Evolutionary conservation across 2,888 invertebrate species (phyloP).

Genomic region (Dynastes hyllus): DNA sequence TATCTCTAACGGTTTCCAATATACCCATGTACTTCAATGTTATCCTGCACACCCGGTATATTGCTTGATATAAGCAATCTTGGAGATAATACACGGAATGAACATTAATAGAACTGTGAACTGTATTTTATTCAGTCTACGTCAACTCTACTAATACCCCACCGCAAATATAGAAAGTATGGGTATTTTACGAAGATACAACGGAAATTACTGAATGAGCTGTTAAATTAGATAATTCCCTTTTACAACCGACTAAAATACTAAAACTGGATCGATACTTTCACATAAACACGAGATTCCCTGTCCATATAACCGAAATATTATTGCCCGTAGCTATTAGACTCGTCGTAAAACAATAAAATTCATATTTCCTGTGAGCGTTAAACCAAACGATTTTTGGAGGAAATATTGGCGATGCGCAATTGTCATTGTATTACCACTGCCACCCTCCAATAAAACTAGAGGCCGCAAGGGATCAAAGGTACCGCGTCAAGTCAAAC

Average conservation of each 20-base stretch:
- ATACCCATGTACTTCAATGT: too few relatives aligned
- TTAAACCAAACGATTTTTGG: background rate
- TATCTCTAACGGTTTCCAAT: too few relatives aligned
- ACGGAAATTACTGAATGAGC: background rate
- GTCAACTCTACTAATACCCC: too few relatives aligned
- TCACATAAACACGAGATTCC: background rate
- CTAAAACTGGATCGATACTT: background rate
- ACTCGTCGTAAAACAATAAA: background rate
- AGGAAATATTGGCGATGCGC: slow-evolving; percentile 4
- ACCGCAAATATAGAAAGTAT: too few relatives aligned
- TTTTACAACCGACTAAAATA: background rate
- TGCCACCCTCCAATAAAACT: slow-evolving; percentile 3
- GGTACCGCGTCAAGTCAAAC: background rate
- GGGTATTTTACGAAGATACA: background rate
- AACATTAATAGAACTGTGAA: too few relatives aligned
- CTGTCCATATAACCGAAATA: background rate
- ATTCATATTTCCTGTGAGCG: background rate
- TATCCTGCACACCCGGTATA: too few relatives aligned
- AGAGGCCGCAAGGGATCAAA: background rate
- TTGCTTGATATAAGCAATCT: too few relatives aligned
- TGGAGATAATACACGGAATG: too few relatives aligned
- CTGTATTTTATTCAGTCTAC: too few relatives aligned
- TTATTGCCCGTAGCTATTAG: background rate
- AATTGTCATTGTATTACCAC: background rate
- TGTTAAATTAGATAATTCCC: background rate